Evolutionary conservation across 2,888 invertebrate genomes (phyloP).

Genomic region (Drosophila planitibia): DNA sequence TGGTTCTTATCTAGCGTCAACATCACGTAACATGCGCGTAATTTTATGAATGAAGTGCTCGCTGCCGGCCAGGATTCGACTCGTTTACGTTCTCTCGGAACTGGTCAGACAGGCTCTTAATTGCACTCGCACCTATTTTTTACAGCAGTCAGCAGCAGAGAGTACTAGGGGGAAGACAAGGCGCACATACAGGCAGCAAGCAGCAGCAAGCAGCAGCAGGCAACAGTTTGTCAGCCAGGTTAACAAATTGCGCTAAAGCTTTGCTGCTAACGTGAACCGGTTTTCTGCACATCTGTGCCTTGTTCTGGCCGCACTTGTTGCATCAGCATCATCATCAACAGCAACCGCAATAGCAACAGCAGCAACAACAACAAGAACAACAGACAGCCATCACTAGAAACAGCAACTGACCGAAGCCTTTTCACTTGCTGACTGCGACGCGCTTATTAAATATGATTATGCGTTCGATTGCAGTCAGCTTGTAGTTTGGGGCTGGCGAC

Average conservation of each 20-base stretch:
- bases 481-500: constrained; percentile 35
- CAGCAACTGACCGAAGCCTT: constrained; percentile 41
- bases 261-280: constrained; percentile 66
- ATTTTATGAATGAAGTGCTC: constrained; percentile 80
- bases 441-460: constrained; percentile 80
- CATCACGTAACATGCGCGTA: constrained; percentile 80
- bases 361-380: constrained; percentile 10
- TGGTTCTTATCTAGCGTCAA: constrained; percentile 73
- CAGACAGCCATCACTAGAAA: constrained; percentile 28
- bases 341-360: constrained; percentile 22
- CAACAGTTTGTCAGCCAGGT: constrained; percentile 82
- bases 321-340: constrained; percentile 58
- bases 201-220: constrained; percentile 53
- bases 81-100: constrained; percentile 39
- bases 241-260: constrained; percentile 81
- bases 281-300: constrained; percentile 79
- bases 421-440: constrained; percentile 59
- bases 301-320: constrained; percentile 79
- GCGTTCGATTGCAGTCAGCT: constrained; percentile 70
- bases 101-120: constrained; percentile 75
- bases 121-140: constrained; percentile 79
- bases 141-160: constrained; percentile 30
- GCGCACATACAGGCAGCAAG: constrained; percentile 16
- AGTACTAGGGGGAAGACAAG: background rate
- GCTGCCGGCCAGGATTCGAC: constrained; percentile 74